Conservation (phyloP, 2,888 invertebrate genomes). For the Leptinotarsa peninsularis region DNA sequence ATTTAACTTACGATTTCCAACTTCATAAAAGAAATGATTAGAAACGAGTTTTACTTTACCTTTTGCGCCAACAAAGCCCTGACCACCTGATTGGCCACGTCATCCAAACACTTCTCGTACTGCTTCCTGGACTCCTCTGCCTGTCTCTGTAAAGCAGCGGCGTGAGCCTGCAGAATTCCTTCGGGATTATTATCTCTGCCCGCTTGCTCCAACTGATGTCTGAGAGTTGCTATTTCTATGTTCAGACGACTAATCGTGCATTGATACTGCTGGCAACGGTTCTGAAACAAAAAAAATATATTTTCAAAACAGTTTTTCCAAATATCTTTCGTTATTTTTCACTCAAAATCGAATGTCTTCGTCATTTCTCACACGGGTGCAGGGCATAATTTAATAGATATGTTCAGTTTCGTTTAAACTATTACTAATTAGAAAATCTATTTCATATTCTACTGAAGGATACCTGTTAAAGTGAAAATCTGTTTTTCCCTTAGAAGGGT, state of each 20-base stretch:
- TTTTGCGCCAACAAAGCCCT: conserved; percentile 87
- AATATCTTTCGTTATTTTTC: too few species aligned
- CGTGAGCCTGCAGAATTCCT: conserved; percentile 71
- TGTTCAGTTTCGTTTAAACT: too few species aligned
- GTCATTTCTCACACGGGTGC: too few species aligned
- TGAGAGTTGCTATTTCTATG: conserved; percentile 77
- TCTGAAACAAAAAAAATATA: conserved; percentile 65
- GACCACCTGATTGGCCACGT: conserved; percentile 86
- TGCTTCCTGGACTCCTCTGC: conserved; percentile 77
- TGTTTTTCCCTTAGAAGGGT: too few species aligned
- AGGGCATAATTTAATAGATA: too few species aligned
- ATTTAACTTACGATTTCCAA: too few species aligned
- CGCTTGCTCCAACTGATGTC: conserved; percentile 69
- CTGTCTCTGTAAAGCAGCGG: conserved; percentile 73
- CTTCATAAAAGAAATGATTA: too few species aligned
- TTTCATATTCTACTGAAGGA: too few species aligned
- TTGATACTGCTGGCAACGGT: conserved; percentile 80
- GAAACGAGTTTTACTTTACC: conserved; percentile 66
- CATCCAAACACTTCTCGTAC: conserved; percentile 84
- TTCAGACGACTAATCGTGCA: conserved; percentile 75
- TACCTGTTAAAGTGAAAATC: too few species aligned
- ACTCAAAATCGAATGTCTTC: too few species aligned
- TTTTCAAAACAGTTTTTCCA: not conserved
- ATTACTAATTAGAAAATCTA: too few species aligned
- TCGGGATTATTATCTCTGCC: conserved; percentile 68